phyloP scores from a whole-genome alignment of 2,797 vertebrate genomes.

The Limosa lapponica region DNA sequence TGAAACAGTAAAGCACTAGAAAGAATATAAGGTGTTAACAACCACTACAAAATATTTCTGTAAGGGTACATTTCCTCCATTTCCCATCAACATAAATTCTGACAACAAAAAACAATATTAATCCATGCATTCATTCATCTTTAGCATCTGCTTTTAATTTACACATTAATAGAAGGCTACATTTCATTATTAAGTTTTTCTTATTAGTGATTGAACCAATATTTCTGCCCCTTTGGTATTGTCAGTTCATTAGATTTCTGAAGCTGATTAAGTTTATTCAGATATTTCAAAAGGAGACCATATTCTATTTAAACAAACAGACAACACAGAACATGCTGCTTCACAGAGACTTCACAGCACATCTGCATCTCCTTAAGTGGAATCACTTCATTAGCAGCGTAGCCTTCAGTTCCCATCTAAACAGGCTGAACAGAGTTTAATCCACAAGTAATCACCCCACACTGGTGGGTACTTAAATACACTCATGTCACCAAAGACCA shows the following conservation, averaged over 20 bases:
- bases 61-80: constrained; percentile 77
- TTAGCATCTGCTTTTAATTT: constrained; percentile 74
- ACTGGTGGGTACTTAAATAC: neutral
- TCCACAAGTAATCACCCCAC: neutral
- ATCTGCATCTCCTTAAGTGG: constrained; percentile 39
- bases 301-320: neutral
- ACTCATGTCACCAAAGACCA: neutral
- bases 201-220: constrained; percentile 24
- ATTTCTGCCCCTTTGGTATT: neutral
- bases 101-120: constrained; percentile 74
- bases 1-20: constrained; percentile 58
- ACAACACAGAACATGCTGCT: neutral
- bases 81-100: constrained; percentile 79
- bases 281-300: neutral
- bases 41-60: constrained; percentile 78
- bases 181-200: constrained; percentile 38
- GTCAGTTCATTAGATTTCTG: neutral
- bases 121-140: constrained; percentile 67
- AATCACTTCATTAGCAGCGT: neutral
- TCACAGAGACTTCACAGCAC: neutral
- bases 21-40: constrained; percentile 81
- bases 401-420: neutral
- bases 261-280: neutral
- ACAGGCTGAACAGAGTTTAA: neutral
- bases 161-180: constrained; percentile 36